A percentile compares a stretch with the other conserved stretches of the same genome.
Conservation (phyloP, 2,113 vertebrate genomes). For the Pimephales promelas region DNA sequence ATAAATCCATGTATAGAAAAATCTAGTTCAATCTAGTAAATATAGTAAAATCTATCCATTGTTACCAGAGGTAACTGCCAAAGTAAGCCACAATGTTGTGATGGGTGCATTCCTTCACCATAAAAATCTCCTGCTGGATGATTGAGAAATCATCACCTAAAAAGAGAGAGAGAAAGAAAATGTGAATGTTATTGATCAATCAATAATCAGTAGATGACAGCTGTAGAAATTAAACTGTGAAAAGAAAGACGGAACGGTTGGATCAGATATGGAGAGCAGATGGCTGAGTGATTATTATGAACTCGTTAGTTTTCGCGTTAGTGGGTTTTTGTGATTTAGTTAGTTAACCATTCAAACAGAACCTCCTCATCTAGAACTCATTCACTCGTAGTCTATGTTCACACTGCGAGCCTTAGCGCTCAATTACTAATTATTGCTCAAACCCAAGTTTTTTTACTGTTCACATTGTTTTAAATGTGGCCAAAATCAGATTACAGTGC, state of each 20-base stretch:
- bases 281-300: background rate
- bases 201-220: background rate
- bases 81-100: slow-evolving; percentile 98
- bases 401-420: too few species aligned
- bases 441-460: too few species aligned
- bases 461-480: too few species aligned
- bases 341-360: background rate
- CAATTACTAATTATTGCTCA: too few species aligned
- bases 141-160: slow-evolving; percentile 98
- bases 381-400: background rate
- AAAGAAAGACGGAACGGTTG: background rate
- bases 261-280: slow-evolving; percentile 6
- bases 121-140: slow-evolving; percentile 99
- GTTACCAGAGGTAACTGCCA: slow-evolving; percentile 98
- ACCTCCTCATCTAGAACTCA: background rate
- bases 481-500: too few species aligned
- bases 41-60: too few species aligned
- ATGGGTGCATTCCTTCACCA: slow-evolving; percentile 99
- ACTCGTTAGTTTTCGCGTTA: background rate
- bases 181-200: background rate
- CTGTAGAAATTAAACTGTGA: background rate
- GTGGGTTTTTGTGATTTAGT: background rate
- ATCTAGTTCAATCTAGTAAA: too few species aligned
- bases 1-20: background rate
- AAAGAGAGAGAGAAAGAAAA: slow-evolving; percentile 54